Evolutionary conservation across 2,113 vertebrate species (phyloP).

Genomic region (Crotophaga sulcirostris): DNA sequence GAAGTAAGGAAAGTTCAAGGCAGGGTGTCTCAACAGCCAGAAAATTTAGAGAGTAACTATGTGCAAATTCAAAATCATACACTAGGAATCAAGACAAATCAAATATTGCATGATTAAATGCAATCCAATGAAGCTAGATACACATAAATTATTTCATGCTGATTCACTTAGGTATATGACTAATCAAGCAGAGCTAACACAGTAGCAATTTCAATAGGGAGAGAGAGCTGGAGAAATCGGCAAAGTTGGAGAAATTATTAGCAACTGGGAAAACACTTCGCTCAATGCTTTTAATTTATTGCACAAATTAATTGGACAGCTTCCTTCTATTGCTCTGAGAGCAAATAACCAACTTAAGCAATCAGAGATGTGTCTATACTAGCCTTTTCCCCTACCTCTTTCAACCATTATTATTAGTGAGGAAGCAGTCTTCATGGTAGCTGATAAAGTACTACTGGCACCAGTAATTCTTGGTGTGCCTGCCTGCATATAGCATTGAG

Average conservation of each 20-base stretch:
- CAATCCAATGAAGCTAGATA: not conserved
- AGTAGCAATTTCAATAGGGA: not conserved
- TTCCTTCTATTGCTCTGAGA: not conserved
- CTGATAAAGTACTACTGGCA: not conserved
- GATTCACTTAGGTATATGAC: not conserved
- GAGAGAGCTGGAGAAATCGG: not conserved
- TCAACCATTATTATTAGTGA: not conserved
- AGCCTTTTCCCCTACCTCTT: not conserved
- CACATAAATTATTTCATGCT: not conserved
- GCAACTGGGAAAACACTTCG: not conserved
- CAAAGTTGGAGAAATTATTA: not conserved
- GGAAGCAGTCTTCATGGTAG: not conserved
- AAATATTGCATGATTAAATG: conserved; percentile 25
- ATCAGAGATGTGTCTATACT: not conserved
- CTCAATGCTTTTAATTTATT: not conserved
- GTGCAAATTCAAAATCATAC: conserved; percentile 5
- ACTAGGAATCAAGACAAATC: conserved; percentile 14
- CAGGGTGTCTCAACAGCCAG: not conserved
- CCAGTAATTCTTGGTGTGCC: not conserved
- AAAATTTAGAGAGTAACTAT: not conserved
- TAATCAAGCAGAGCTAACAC: not conserved
- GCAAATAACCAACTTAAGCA: not conserved
- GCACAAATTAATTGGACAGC: not conserved
- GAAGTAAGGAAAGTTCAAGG: conserved; percentile 12
- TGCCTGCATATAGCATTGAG: accelerated